Base-by-base conservation (phyloP, 2,113 vertebrate genomes). In the Grammomys dolichurus region DNA sequence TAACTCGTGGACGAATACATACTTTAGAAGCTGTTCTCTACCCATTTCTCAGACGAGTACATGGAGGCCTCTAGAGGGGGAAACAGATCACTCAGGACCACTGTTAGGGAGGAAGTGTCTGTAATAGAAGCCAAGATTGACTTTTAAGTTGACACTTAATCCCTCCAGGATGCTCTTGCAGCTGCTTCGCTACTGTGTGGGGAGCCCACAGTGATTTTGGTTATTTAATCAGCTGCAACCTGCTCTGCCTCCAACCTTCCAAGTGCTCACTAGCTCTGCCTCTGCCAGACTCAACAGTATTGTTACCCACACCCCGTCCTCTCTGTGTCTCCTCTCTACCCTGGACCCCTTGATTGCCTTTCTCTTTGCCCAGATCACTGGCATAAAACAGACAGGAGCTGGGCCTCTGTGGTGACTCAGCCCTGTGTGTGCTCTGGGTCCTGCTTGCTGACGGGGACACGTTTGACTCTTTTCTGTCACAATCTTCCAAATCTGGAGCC, bases 401-500 rank as follows among this genome's bases (percentile, higher is more conserved):
- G 10, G 17, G 28, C 43, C 4, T 46, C 24, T 7, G 3, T 2
- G 22, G 91, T 9, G 7, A 12, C 58, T 19, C 63, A 22, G 0
- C 28, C 65, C 22, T 54, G 36, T 0, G 26, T 1, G 0, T 4
- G n/a, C n/a, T 76, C 36, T 6, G 65, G 33, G 19, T 4, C 69
- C 3, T 1, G 54, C 22, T 80, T 76, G 95, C 84, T 78, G 95
- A 90, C 24, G 36, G 56, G 77, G 10, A 88, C 82, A 14, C 65
- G 13, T 80, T 94, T 87, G 96, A 48, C 43, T 40, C 95, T 96
- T 84, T 70, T 87, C 78, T 72, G 88, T n/a, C 58, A 65, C 96
- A 73, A 80, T 92, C 92, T 94, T 63, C 97, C 89, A 95, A 97
- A 93, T 85, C 72, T 97, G 97, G 96, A 98, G 94, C 89, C 84